Evolutionary conservation across 2,888 invertebrate genomes (phyloP), one percentile per base, ranked within the genome.

Genomic region (Mythimna impura): DNA sequence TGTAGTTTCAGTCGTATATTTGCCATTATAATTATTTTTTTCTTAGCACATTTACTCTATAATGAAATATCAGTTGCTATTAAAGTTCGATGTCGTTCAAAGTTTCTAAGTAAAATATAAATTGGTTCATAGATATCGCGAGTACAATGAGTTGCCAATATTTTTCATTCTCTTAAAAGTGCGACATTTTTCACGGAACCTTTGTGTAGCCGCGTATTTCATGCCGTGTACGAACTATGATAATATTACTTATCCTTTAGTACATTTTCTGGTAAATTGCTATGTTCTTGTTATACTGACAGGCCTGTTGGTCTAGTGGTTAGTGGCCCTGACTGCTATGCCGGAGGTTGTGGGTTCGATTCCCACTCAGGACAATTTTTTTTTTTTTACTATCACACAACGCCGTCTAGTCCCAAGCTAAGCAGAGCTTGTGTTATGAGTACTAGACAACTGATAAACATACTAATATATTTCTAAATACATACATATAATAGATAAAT

Each of bases 101-200:
- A 71, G 61, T n/a, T 66, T 60, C n/a, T 47, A 54, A 61, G 55
- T 71, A 69, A 74, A 82, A 71, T 78, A 66, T 68, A 73, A 78
- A 71, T 62, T 57, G 63, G 40, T 61, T 8, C 22, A 40, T 55
- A 69, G 74, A 74, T 70, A 79, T 57, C 34, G n/a, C 34, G 54
- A 69, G 64, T 43, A 74, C 71, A 82, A 74, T 74, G 74, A 78
- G 61, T 81, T 67, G 74, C 79, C 79, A 74, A 79, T 81, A 82
- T 79, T 71, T 69, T 73, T 71, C 70, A 71, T 74, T 78, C 40
- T 69, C 61, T 70, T 67, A 82, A 36, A 71, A 66, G 50, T 52
- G 66, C 64, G 66, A 65, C 40, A 68, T 81, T 78, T 78, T 82
- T 78, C 69, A 73, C 66, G 57, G 66, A 69, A 78, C 69, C 73